Base-by-base conservation (phyloP, 2,797 vertebrate species). In the Clarias pachynema region DNA sequence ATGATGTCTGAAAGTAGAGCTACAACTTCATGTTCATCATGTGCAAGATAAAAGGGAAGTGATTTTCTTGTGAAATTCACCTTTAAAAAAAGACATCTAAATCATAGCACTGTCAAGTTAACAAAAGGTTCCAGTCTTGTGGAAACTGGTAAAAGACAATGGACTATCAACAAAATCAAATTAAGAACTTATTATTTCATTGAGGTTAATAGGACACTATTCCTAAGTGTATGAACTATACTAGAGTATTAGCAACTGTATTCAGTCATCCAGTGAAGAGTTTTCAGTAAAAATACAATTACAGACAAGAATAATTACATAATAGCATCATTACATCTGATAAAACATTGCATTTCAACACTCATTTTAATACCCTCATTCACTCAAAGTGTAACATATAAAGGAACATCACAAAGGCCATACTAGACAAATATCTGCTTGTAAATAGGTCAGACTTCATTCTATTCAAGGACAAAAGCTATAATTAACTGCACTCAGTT, bases 381-480 rank as follows among this genome's bases (percentile, higher is more conserved):
- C 44, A 73, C 24, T 26, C 44, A 26, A 49, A 15, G 40, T 49
- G 49, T 57, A 60, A 79, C 15, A 20, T 79, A 22, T 49, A 62
- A n/a, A 20, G n/a, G 18, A 63, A 63, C 34, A 14, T 29, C 31
- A 73, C 56, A 26, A 69, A 81, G 57, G 40, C 29, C 49, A 74
- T 56, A n/a, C 53, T 18, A 53, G 72, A 57, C 49, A 57, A 26
- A 31, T 59, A 5, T 31, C 14, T 59, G 16, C 60, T 81, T 66
- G 26, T 73, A 85, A 87, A 88, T 78, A 82, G 85, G 85, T 57
- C 82, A 85, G 40, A 44, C 60, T 66, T 86, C 66, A 60, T 37
- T 81, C 44, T 66, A 59, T 80, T 85, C 53, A 81, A 26, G 73
- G 49, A 81, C 29, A 77, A 80, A 86, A 74, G 80, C 34, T 74